These are phyloP conservation scores for Ylistrum balloti DNA, from an alignment of 1,140 invertebrate species.

Conservation along the genomic window DNA sequence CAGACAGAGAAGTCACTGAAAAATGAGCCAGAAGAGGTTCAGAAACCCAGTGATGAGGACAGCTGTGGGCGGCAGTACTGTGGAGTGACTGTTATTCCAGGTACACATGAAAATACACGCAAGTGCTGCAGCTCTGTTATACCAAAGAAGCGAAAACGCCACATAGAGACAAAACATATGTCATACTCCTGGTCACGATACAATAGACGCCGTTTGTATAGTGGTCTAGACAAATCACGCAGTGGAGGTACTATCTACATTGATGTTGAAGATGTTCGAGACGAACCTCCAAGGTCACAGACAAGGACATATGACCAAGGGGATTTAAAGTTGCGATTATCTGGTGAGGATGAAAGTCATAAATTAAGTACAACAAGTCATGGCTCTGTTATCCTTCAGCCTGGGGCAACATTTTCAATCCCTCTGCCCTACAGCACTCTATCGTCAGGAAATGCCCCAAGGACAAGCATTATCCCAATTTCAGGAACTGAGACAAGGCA, in stretches of 20 bases:
- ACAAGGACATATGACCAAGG: conserved; percentile 3
- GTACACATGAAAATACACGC: conserved; percentile 71
- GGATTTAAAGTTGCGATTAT: background rate
- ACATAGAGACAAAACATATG: conserved; percentile 78
- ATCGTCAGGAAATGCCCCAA: background rate
- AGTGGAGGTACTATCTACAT: conserved; percentile 66
- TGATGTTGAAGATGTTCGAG: conserved; percentile 61
- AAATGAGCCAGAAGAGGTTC: background rate
- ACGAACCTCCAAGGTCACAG: conserved; percentile 42
- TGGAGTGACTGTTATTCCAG: conserved; percentile 74
- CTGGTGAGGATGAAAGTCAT: conserved; percentile 5
- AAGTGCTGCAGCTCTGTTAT: conserved; percentile 79
- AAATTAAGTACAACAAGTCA: conserved; percentile 49
- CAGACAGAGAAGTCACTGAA: background rate
- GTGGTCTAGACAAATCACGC: background rate
- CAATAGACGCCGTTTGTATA: background rate
- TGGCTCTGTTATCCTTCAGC: conserved; percentile 62
- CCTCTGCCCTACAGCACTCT: conserved; percentile 67
- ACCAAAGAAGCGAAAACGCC: conserved; percentile 79
- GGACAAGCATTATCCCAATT: conserved; percentile 16
- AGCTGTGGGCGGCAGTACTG: conserved; percentile 74
- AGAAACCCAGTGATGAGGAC: background rate
- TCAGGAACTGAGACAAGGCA: background rate
- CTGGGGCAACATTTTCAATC: conserved; percentile 68
- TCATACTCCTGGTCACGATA: conserved; percentile 45